Conservation (phyloP, 2,113 vertebrate genomes). For the chimpanzee (Pan troglodytes) region DNA sequence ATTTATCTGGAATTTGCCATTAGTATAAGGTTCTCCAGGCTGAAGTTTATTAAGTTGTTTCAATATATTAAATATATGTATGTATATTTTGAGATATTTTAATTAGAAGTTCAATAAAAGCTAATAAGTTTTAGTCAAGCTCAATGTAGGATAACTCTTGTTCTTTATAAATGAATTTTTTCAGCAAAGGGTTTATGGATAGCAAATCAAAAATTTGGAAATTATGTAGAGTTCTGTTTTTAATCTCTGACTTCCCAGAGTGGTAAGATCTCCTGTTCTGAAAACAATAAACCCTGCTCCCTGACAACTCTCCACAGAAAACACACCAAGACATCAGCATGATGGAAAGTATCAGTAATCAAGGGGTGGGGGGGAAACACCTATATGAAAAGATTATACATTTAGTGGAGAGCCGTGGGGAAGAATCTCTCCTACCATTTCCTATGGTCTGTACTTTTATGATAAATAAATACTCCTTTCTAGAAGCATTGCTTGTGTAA, state of each 20-base stretch:
- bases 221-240: neutral
- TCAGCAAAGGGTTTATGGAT: neutral
- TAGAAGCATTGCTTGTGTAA: neutral
- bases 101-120: slow-evolving; percentile 50
- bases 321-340: neutral
- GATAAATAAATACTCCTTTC: neutral
- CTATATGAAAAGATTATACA: neutral
- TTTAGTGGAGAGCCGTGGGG: neutral
- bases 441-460: neutral
- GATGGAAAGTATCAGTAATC: neutral
- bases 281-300: neutral
- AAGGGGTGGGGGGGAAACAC: fast-evolving
- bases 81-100: neutral
- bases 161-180: neutral
- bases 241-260: neutral
- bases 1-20: neutral
- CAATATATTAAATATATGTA: neutral
- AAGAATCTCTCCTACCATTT: neutral
- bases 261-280: neutral
- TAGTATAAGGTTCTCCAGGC: neutral
- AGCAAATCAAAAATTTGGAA: slow-evolving; percentile 8
- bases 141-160: neutral
- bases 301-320: neutral
- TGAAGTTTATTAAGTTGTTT: neutral
- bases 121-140: slow-evolving; percentile 44